Percentiles rank a stretch among this genome's conserved stretches.
phyloP scores from a whole-genome alignment of 2,888 invertebrate species.

The Acleris literana region DNA sequence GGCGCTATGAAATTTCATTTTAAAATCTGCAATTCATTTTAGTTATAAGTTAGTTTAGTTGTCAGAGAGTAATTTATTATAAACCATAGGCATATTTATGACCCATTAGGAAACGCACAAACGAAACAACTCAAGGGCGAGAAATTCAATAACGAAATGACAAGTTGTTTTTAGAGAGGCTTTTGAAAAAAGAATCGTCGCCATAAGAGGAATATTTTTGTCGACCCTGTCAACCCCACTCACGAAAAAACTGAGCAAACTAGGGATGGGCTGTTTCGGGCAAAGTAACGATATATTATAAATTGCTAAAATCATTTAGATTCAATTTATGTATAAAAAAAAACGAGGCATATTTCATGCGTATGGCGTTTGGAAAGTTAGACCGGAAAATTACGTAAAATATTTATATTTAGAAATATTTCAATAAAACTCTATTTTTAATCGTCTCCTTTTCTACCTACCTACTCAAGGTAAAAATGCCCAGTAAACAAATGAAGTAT shows the following conservation, averaged over 20 bases:
- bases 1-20: no score
- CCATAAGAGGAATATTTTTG: constrained; percentile 68
- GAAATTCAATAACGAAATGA: constrained; percentile 72
- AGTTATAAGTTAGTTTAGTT: constrained; percentile 51
- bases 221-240: constrained; percentile 72
- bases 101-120: constrained; percentile 59
- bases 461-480: no score
- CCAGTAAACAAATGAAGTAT: no score
- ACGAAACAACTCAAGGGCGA: constrained; percentile 54
- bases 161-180: constrained; percentile 61
- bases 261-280: constrained; percentile 51
- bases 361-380: no score
- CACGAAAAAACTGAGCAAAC: constrained; percentile 57
- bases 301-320: neutral
- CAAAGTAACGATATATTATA: neutral
- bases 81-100: constrained; percentile 64
- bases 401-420: no score
- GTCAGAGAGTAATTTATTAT: constrained; percentile 66
- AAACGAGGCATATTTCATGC: neutral
- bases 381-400: no score
- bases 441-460: no score
- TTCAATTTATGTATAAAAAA: neutral
- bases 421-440: no score
- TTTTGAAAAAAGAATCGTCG: constrained; percentile 72
- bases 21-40: constrained; percentile 32